Evolutionary conservation across 2,797 vertebrate genomes (phyloP).

Genomic region (Labroides dimidiatus): DNA sequence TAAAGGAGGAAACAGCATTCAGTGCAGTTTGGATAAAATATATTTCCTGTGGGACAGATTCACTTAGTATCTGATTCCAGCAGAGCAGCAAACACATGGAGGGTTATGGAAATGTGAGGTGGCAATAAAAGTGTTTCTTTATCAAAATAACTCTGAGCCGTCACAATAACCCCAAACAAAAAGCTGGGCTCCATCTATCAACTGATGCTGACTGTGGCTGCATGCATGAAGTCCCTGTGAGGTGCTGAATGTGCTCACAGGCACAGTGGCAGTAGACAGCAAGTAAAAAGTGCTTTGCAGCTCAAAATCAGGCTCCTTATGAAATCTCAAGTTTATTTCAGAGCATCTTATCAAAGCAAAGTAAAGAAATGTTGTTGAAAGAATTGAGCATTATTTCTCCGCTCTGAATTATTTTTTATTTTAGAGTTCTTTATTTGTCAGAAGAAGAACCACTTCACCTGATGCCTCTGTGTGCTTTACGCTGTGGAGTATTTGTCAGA

Average conservation of each 20-base stretch:
- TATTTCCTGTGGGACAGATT: conserved; percentile 51
- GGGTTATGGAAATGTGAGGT: conserved; percentile 59
- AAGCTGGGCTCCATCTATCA: conserved; percentile 26
- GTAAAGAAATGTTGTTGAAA: too few species aligned
- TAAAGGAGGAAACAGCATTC: conserved; percentile 4
- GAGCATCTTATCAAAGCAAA: too few species aligned
- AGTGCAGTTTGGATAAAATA: conserved; percentile 41
- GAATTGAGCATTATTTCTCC: too few species aligned
- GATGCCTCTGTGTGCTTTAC: too few species aligned
- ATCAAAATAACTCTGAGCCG: conserved; percentile 46
- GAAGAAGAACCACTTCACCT: too few species aligned
- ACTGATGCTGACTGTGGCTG: conserved; percentile 19
- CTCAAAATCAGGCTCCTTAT: too few species aligned
- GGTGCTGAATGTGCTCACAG: conserved; percentile 10
- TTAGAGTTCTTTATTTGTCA: too few species aligned
- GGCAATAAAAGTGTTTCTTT: conserved; percentile 48
- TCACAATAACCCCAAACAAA: conserved; percentile 46
- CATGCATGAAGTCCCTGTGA: not conserved
- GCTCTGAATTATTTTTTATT: too few species aligned
- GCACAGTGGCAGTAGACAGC: conserved; percentile 6
- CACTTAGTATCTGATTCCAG: conserved; percentile 38
- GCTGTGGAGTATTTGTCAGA: too few species aligned
- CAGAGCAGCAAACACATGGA: conserved; percentile 25
- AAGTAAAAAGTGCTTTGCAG: too few species aligned
- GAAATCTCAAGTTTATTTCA: too few species aligned